These are phyloP conservation scores for Eutrigla gurnardus DNA, from an alignment of 2,797 vertebrate genomes.

Conservation along the genomic window DNA sequence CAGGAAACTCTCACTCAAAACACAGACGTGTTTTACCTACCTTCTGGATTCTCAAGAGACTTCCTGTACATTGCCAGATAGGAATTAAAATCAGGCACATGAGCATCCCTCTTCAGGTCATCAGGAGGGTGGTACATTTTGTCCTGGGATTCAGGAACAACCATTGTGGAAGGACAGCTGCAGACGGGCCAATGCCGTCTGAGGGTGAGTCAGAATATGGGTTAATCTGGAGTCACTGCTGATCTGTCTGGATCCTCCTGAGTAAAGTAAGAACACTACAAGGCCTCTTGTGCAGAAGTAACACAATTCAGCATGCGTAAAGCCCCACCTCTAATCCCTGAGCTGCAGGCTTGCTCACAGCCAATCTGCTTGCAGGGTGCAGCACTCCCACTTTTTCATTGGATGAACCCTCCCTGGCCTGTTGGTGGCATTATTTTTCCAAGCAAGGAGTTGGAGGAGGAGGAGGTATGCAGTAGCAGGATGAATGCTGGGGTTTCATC, in stretches of 20 bases:
- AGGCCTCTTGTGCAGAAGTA: constrained; percentile 60
- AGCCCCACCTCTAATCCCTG: constrained; percentile 74
- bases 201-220: constrained; percentile 48
- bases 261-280: constrained; percentile 44
- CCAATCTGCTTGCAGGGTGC: constrained; percentile 71
- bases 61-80: constrained; percentile 84
- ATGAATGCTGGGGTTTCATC: constrained; percentile 47
- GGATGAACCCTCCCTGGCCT: constrained; percentile 71
- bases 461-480: constrained; percentile 32
- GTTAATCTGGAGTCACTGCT: constrained; percentile 68
- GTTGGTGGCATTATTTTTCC: constrained; percentile 75
- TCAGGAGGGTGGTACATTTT: constrained; percentile 78
- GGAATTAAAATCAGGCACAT: constrained; percentile 83
- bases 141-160: constrained; percentile 79
- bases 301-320: constrained; percentile 62
- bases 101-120: constrained; percentile 81
- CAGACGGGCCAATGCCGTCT: constrained; percentile 47
- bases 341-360: constrained; percentile 52
- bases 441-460: constrained; percentile 44
- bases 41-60: constrained; percentile 86
- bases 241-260: constrained; percentile 65
- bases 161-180: constrained; percentile 72
- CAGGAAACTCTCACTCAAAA: constrained; percentile 34
- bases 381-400: constrained; percentile 87
- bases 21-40: constrained; percentile 70